Evolutionary conservation across 2,113 vertebrate species (phyloP).

Genomic region (Pongo abelii): DNA sequence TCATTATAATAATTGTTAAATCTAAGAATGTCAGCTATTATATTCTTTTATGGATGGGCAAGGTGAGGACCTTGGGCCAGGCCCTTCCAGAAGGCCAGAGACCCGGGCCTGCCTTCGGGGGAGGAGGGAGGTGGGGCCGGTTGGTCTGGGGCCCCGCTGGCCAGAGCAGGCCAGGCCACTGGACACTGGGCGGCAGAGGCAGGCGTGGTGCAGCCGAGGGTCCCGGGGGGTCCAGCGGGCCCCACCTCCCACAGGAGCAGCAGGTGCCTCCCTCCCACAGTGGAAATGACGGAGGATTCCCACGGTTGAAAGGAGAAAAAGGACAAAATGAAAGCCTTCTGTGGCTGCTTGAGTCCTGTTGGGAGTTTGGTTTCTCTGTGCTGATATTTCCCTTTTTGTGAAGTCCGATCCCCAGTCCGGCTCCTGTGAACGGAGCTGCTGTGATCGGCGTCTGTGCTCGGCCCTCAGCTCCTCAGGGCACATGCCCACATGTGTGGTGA

Average conservation of each 20-base stretch:
- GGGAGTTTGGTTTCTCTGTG: neutral
- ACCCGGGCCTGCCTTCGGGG: neutral
- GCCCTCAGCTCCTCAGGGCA: too few species aligned
- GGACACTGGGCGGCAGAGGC: neutral
- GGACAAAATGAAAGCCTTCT: rapidly evolving
- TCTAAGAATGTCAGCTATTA: neutral
- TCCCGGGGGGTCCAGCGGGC: too few species aligned
- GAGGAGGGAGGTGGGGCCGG: neutral
- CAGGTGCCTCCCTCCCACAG: neutral
- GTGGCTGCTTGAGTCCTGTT: rapidly evolving
- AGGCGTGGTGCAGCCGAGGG: too few species aligned
- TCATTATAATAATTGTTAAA: neutral
- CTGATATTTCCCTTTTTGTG: rapidly evolving
- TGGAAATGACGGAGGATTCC: neutral
- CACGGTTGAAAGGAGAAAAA: neutral
- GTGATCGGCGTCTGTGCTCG: too few species aligned
- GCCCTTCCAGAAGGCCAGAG: neutral
- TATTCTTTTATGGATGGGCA: neutral
- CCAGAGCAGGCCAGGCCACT: too few species aligned
- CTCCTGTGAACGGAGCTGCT: too few species aligned
- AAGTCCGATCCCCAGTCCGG: too few species aligned
- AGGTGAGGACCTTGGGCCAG: too few species aligned
- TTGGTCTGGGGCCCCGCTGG: neutral
- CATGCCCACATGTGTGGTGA: rapidly evolving
- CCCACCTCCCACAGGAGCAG: neutral